phyloP scores from a whole-genome alignment of 2,888 invertebrate genomes.

The Gisinianus flammeolus region DNA sequence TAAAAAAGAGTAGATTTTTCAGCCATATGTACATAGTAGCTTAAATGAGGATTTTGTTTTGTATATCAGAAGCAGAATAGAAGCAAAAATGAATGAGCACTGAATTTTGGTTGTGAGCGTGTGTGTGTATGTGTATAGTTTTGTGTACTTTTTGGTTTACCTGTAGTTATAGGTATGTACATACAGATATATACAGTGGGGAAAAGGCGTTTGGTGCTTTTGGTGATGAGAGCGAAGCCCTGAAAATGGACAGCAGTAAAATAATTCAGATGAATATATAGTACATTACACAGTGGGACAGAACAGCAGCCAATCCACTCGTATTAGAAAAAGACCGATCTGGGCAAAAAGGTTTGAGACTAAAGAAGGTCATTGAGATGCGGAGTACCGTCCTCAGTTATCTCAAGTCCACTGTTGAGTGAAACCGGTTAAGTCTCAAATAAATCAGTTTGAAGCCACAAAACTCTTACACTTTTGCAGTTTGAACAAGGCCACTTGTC shows the following conservation, averaged over 20 bases:
- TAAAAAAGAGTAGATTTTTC: no score
- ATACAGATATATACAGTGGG: no score
- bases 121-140: background rate
- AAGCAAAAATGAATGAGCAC: no score
- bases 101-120: background rate
- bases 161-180: no score
- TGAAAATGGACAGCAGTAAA: constrained; percentile 22
- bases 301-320: constrained; percentile 3
- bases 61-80: no score
- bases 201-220: no score
- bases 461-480: constrained; percentile 5
- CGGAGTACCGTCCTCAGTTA: constrained; percentile 3
- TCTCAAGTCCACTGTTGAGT: constrained; percentile 19
- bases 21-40: no score
- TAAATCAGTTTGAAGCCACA: constrained; percentile 26
- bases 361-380: constrained; percentile 24
- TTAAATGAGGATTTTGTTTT: no score
- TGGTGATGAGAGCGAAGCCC: constrained; percentile 7
- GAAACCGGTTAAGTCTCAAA: constrained; percentile 27
- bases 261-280: constrained; percentile 27
- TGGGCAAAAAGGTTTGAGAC: background rate
- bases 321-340: background rate
- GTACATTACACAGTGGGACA: constrained; percentile 24
- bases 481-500: constrained; percentile 2
- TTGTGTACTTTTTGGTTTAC: no score